Evolutionary conservation across 2,888 invertebrate genomes (phyloP).

Genomic region (Drosophila multiciliata): DNA sequence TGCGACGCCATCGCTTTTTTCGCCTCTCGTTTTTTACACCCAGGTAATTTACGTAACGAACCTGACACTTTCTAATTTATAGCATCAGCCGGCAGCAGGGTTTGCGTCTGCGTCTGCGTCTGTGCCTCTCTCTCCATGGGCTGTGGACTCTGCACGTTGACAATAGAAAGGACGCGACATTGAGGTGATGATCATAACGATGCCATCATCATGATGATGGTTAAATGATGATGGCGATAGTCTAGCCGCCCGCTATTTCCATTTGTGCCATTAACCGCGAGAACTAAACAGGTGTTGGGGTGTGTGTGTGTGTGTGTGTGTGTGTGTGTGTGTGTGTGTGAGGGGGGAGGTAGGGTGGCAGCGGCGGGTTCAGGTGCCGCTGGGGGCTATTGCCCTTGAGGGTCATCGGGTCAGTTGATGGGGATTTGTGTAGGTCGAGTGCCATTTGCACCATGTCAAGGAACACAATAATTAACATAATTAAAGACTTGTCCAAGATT

Average conservation of each 20-base stretch:
- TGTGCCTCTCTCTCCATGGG: constrained; percentile 20
- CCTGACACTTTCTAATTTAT: constrained; percentile 82
- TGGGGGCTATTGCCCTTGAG: constrained; percentile 11
- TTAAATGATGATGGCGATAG: constrained; percentile 50
- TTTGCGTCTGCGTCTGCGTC: constrained; percentile 26
- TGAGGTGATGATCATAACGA: constrained; percentile 17
- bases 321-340: too few relatives aligned
- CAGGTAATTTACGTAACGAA: constrained; percentile 82
- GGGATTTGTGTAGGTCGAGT: constrained; percentile 32
- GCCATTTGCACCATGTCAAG: constrained; percentile 22
- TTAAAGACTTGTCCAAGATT: constrained; percentile 8
- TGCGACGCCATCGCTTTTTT: constrained; percentile 27
- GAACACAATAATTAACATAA: constrained; percentile 37
- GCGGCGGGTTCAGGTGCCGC: background rate
- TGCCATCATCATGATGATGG: constrained; percentile 36
- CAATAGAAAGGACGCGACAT: constrained; percentile 34
- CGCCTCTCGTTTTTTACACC: constrained; percentile 65
- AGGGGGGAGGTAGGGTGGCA: too few relatives aligned
- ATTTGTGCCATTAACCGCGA: constrained; percentile 57
- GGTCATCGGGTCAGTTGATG: constrained; percentile 42
- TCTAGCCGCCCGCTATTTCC: constrained; percentile 55
- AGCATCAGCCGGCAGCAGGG: constrained; percentile 45
- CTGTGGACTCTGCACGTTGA: constrained; percentile 30
- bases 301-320: too few relatives aligned
- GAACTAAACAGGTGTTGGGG: constrained; percentile 51